Evolutionary conservation across 1,140 invertebrate genomes (phyloP).

Genomic region (Drosophila rufa): DNA sequence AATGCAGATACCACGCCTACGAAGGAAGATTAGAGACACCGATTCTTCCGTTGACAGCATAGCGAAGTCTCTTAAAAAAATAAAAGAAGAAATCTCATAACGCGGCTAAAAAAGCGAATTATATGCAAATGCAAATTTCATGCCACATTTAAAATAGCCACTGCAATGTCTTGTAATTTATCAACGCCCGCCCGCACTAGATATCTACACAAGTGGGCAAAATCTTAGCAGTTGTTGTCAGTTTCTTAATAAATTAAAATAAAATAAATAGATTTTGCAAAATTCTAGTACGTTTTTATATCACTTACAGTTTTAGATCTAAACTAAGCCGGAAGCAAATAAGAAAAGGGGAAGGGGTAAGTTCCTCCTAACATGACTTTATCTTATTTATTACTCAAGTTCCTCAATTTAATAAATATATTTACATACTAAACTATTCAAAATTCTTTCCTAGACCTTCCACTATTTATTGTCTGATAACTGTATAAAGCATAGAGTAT

Average conservation of each 20-base stretch:
- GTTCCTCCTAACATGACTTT: neutral
- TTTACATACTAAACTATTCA: too few species aligned
- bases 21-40: conserved; percentile 62
- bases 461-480: neutral
- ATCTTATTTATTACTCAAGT: neutral
- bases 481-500: conserved; percentile 2
- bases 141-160: conserved; percentile 81
- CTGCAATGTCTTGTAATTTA: conserved; percentile 78
- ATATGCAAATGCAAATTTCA: conserved; percentile 81
- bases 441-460: neutral
- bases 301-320: too few species aligned
- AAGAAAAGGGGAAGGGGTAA: too few species aligned
- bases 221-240: neutral
- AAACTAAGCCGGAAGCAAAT: too few species aligned
- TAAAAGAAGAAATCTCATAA: conserved; percentile 6
- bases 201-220: neutral
- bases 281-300: too few species aligned
- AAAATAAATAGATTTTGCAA: neutral
- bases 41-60: conserved; percentile 70
- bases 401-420: neutral
- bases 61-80: conserved; percentile 21
- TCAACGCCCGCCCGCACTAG: conserved; percentile 69
- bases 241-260: neutral
- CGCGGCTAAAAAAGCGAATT: conserved; percentile 35
- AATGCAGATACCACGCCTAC: conserved; percentile 52